These are phyloP conservation scores for Coenonympha glycerion DNA, from an alignment of 2,888 invertebrate species.

Conservation along the genomic window DNA sequence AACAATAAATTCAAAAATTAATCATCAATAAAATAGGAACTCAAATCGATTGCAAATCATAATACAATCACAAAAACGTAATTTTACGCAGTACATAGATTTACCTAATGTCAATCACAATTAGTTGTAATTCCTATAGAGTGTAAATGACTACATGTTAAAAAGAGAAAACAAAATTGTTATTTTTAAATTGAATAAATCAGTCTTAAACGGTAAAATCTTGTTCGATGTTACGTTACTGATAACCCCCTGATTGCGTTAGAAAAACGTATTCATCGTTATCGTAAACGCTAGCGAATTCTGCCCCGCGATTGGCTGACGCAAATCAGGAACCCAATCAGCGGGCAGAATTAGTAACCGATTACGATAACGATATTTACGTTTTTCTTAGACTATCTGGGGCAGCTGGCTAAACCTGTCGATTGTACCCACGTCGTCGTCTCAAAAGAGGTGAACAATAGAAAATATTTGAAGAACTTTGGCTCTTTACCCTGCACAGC, in stretches of 20 bases:
- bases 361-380: too few species aligned
- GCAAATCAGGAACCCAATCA: too few species aligned
- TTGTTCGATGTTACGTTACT: conserved; percentile 36
- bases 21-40: conserved; percentile 67
- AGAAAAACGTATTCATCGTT: too few species aligned
- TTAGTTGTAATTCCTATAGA: not conserved
- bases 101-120: too few species aligned
- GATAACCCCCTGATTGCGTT: too few species aligned
- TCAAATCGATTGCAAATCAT: conserved; percentile 61
- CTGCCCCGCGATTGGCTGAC: too few species aligned
- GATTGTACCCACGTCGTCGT: conserved; percentile 43
- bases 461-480: conserved; percentile 66
- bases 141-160: not conserved
- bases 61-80: not conserved
- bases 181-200: conserved; percentile 35
- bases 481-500: conserved; percentile 65
- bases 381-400: too few species aligned
- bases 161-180: not conserved
- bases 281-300: too few species aligned
- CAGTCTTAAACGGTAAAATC: conserved; percentile 56
- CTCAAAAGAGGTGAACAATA: conserved; percentile 51
- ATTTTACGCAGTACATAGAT: not conserved
- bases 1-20: conserved; percentile 42
- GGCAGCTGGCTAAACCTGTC: conserved; percentile 22
- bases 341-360: too few species aligned